phyloP scores from a whole-genome alignment of 2,797 vertebrate species.

The Chelonia mydas region DNA sequence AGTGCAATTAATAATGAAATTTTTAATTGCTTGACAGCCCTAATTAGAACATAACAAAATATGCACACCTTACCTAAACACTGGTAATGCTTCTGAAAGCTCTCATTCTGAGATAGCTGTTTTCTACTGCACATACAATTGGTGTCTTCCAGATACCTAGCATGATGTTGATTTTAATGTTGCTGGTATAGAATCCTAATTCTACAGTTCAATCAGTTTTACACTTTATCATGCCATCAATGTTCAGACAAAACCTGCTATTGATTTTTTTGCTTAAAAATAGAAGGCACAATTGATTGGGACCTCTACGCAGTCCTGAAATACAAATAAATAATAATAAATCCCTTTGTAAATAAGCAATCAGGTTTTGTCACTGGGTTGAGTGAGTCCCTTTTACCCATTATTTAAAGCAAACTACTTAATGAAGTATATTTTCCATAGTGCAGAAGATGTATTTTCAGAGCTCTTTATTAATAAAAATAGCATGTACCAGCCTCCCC shows the following conservation, averaged over 20 bases:
- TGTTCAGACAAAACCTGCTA: not conserved
- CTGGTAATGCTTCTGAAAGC: not conserved
- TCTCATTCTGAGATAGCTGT: not conserved
- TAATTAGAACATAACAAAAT: not conserved
- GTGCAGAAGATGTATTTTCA: not conserved
- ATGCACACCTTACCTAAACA: not conserved
- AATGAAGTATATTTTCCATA: not conserved
- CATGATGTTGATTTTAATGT: not conserved
- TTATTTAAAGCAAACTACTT: not conserved
- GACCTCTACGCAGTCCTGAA: not conserved
- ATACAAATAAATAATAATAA: not conserved
- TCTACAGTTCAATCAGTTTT: not conserved
- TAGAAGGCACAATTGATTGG: not conserved
- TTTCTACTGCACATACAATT: not conserved
- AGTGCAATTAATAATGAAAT: too few species aligned
- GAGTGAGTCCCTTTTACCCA: not conserved
- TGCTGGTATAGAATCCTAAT: not conserved
- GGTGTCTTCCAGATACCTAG: not conserved
- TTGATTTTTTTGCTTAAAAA: not conserved
- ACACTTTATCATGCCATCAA: not conserved
- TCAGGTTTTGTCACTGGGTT: not conserved
- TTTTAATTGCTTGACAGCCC: too few species aligned
- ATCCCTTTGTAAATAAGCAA: too few species aligned
- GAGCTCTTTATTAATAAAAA: not conserved
- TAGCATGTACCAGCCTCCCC: not conserved